Percentiles rank a stretch among this genome's conserved stretches.
phyloP scores from a whole-genome alignment of 2,888 invertebrate species.

The Arrhopalites spinosus region DNA sequence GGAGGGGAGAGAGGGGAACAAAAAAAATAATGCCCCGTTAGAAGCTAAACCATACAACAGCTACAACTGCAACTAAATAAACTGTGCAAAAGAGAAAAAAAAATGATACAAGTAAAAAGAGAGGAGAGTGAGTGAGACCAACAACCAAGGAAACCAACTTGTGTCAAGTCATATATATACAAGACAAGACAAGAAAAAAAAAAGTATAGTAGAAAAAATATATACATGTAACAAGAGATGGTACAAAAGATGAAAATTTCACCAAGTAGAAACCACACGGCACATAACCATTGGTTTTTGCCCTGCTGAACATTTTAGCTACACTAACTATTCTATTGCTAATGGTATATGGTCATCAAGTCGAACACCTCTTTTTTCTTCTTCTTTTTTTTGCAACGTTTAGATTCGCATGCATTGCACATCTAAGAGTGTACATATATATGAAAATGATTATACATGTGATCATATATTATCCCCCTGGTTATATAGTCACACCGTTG shows the following conservation, averaged over 20 bases:
- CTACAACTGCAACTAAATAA: background rate
- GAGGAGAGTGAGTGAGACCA: conserved; percentile 4
- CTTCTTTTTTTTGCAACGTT: conserved; percentile 19
- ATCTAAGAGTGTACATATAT: conserved; percentile 15
- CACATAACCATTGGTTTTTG: conserved; percentile 33
- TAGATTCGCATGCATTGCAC: conserved; percentile 22
- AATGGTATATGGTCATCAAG: conserved; percentile 10
- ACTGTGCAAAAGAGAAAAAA: conserved; percentile 3
- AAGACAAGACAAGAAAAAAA: conserved; percentile 7
- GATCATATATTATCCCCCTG: no score
- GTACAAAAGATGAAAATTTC: conserved; percentile 20
- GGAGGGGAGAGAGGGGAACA: background rate
- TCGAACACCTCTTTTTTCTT: background rate
- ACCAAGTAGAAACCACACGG: conserved; percentile 33
- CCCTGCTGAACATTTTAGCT: conserved; percentile 25
- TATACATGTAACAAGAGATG: background rate
- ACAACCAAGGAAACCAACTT: conserved; percentile 29
- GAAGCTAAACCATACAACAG: conserved; percentile 9
- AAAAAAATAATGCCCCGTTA: conserved; percentile 31
- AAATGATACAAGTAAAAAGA: conserved; percentile 20
- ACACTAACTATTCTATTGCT: conserved; percentile 5
- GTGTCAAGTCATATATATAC: conserved; percentile 10
- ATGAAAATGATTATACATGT: background rate
- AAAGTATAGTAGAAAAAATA: background rate
- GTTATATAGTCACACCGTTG: background rate